Percentiles rank a stretch among this genome's conserved stretches.
These are phyloP conservation scores for Vireo altiloquus DNA, from an alignment of 2,113 vertebrate species.

Conservation along the genomic window DNA sequence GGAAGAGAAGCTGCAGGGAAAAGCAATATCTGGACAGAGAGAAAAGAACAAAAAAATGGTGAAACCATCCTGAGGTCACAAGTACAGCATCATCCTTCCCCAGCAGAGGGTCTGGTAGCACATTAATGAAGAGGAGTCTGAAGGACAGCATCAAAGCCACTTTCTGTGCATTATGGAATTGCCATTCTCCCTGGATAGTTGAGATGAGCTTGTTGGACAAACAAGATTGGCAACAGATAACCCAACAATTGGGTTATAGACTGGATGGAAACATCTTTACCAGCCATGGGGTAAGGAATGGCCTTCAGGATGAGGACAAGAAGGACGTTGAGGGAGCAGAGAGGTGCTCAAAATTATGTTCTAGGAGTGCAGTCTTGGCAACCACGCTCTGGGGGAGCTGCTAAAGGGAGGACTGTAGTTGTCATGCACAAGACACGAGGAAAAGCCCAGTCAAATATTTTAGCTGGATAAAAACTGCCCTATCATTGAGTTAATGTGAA, in stretches of 20 bases:
- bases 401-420: neutral
- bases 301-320: neutral
- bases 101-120: neutral
- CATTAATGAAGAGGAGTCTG: neutral
- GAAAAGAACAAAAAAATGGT: neutral
- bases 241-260: no score
- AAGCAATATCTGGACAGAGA: neutral
- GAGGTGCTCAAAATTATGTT: neutral
- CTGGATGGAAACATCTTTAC: neutral
- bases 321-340: neutral
- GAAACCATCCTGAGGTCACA: neutral
- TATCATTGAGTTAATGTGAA: neutral
- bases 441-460: neutral
- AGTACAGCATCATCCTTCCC: neutral
- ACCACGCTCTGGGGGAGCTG: neutral
- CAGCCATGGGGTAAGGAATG: neutral
- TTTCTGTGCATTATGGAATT: neutral
- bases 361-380: neutral
- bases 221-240: fast-evolving
- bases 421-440: fast-evolving
- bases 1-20: neutral
- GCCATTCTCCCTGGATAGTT: neutral
- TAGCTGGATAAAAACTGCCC: neutral
- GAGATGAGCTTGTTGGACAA: neutral
- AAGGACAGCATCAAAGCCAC: neutral